These are phyloP conservation scores for Apistogramma diplotaenia DNA, from an alignment of 2,113 vertebrate genomes.

Conservation along the genomic window DNA sequence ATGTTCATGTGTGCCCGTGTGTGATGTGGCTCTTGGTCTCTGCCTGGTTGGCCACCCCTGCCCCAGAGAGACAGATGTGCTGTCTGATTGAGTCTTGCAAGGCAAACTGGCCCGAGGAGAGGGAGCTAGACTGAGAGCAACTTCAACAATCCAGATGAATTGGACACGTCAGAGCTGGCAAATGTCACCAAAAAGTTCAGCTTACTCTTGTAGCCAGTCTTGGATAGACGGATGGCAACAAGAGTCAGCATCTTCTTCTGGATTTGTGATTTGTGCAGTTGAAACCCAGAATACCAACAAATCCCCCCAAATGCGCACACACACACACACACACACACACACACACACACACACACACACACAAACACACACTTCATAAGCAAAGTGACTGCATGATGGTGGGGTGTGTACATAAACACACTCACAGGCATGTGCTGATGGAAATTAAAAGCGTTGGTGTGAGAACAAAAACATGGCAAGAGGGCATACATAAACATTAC, in stretches of 20 bases:
- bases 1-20: no score
- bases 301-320: neutral
- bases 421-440: slow-evolving; percentile 25
- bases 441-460: slow-evolving; percentile 42
- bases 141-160: neutral
- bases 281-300: neutral
- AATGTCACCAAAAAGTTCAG: neutral
- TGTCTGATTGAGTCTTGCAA: neutral
- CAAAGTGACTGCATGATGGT: slow-evolving; percentile 10
- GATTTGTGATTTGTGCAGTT: neutral
- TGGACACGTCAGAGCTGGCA: neutral
- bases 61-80: neutral
- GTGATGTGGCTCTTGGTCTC: no score
- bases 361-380: neutral
- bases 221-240: neutral
- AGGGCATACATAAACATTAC: slow-evolving; percentile 74
- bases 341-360: neutral
- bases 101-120: neutral
- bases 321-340: neutral
- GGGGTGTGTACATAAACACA: neutral
- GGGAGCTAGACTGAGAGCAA: neutral
- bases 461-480: slow-evolving; percentile 65
- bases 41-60: no score
- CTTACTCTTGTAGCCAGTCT: neutral
- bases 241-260: neutral